These are phyloP conservation scores for Cryptotis parvus DNA, from an alignment of 2,113 vertebrate species.

Conservation along the genomic window DNA sequence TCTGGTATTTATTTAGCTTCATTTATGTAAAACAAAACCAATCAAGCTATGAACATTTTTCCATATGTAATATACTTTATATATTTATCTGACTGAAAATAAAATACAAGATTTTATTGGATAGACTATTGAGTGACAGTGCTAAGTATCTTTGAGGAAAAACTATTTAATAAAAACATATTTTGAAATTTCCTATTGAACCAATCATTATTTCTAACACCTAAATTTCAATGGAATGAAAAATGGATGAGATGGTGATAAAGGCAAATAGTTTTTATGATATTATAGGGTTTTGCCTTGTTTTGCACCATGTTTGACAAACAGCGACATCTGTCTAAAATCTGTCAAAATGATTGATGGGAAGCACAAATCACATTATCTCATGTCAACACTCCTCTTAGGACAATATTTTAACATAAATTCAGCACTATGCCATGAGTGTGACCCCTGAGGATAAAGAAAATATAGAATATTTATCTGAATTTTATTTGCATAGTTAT, in stretches of 20 bases:
- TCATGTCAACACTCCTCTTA: conserved; percentile 73
- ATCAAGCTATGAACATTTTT: neutral
- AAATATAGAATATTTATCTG: conserved; percentile 22
- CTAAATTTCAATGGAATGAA: conserved; percentile 72
- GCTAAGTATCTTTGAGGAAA: conserved; percentile 48
- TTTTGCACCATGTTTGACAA: conserved; percentile 79
- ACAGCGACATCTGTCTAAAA: conserved; percentile 72
- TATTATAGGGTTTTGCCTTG: conserved; percentile 68
- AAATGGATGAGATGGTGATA: conserved; percentile 69
- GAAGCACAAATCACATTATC: conserved; percentile 81
- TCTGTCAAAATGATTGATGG: conserved; percentile 74
- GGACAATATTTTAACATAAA: conserved; percentile 73
- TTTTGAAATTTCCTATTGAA: conserved; percentile 64
- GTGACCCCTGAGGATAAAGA: conserved; percentile 63
- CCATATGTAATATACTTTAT: conserved; percentile 26
- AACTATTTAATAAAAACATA: conserved; percentile 61
- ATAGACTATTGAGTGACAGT: conserved; percentile 62
- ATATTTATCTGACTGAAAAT: conserved; percentile 60
- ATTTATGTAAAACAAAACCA: conserved; percentile 61
- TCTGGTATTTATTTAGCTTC: conserved; percentile 50
- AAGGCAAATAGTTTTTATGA: conserved; percentile 63
- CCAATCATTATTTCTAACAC: conserved; percentile 67
- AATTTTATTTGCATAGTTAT: conserved; percentile 45
- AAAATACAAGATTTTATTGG: conserved; percentile 54
- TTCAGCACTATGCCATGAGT: conserved; percentile 59